Base-by-base conservation (phyloP, 1,140 invertebrate species). In the Brachionus paranguensis region DNA sequence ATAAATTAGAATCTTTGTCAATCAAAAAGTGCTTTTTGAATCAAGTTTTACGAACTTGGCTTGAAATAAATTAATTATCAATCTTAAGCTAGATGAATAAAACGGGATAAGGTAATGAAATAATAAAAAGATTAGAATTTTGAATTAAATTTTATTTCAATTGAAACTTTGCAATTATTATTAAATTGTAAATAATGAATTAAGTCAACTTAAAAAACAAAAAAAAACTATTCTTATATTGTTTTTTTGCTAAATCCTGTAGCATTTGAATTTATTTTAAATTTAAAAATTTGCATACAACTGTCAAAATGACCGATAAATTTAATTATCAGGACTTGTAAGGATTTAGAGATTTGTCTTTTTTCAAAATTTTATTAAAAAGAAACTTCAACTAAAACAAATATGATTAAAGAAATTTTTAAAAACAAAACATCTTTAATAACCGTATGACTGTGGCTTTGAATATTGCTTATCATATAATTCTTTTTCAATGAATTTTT, bases 71-170 rank as follows among this genome's bases (percentile, higher is more conserved):
- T 68, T 68, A 68, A 68, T 68, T 68, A 68, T 33, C 33, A 68
- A 68, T 68, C 65, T 68, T 68, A 68, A 68, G 65, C 65, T 68
- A 33, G 33, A 68, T 68, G 27, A 68, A 68, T 68, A 68, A 68
- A 33, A 37, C 5, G 33, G 65, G 65, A 68, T 68, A 68, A 68
- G 65, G 27, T 68, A 68, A 68, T 68, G 65, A 68, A 68, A 68
- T 68, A 68, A 33, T 33, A 68, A 68, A 68, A 68, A 68, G 33
- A 68, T 33, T 68, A 33, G 12, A 68, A 68, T 33, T 68, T 68
- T 41, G 33, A 33, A 68, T 68, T 33, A 68, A 33, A 68, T 60
- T 60, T 60, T 60, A 60, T 60, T 60, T 60, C 53, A 60, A 60
- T 60, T 60, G 53, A 60, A 60, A 27, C 20, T 60, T 60, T 60